Evolutionary conservation across 2,888 invertebrate genomes (phyloP).

Genomic region (Drosophila rellima): DNA sequence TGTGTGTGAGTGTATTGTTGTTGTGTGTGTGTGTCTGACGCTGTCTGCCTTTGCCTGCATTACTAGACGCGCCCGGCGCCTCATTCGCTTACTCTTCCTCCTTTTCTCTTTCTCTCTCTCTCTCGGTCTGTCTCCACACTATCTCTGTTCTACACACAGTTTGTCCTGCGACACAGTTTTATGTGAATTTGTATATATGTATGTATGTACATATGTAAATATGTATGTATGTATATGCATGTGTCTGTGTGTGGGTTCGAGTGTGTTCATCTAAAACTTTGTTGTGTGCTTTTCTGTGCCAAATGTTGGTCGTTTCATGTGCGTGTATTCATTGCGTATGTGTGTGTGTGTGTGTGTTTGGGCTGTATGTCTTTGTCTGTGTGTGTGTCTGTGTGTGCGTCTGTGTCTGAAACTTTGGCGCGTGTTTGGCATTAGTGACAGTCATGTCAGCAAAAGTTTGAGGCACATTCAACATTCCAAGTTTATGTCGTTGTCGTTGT

Average conservation of each 20-base stretch:
- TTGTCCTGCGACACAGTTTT: conserved; percentile 70
- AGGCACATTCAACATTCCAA: conserved; percentile 80
- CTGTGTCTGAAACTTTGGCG: conserved; percentile 80
- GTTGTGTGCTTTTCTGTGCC: conserved; percentile 69
- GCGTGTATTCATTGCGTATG: conserved; percentile 21
- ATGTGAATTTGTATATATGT: conserved; percentile 33
- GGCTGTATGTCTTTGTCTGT: conserved; percentile 2
- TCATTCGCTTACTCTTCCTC: conserved; percentile 23
- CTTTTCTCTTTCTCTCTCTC: conserved; percentile 6
- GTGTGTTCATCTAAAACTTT: conserved; percentile 57
- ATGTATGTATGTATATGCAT: conserved; percentile 1
- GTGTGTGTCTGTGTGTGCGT: conserved; percentile 39
- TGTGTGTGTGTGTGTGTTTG: conserved; percentile 9
- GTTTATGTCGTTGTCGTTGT: conserved; percentile 69
- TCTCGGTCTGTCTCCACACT: conserved; percentile 4
- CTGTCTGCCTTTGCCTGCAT: conserved; percentile 65
- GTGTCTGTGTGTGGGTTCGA: conserved; percentile 21
- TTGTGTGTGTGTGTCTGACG: conserved; percentile 54
- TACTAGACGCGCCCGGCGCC: conserved; percentile 62
- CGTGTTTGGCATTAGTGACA: conserved; percentile 82
- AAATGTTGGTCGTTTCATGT: conserved; percentile 61
- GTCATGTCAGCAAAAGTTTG: conserved; percentile 82
- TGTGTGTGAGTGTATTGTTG: conserved; percentile 28
- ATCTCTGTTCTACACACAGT: conserved; percentile 4
- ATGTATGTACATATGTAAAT: conserved; percentile 11